Evolutionary conservation across 23 tunicate genomes (phyloP).

Genomic region (Clavelina lepadiformis): DNA sequence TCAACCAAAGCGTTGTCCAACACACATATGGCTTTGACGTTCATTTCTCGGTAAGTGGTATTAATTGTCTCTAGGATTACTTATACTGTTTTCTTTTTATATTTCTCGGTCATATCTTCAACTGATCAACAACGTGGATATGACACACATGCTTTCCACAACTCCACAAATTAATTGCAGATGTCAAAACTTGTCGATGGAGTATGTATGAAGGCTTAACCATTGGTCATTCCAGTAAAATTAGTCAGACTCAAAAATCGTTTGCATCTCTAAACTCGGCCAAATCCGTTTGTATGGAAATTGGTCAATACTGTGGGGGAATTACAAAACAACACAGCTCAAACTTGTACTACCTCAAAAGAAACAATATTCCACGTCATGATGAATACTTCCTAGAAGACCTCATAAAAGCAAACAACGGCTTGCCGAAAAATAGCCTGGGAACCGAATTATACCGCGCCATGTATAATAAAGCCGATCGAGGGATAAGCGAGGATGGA

Average conservation of each 20-base stretch:
- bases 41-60: slow-evolving; percentile 51
- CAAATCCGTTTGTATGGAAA: slow-evolving; percentile 22
- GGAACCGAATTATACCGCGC: slow-evolving; percentile 38
- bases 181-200: slow-evolving; percentile 28
- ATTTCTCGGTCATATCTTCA: slow-evolving; percentile 4
- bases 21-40: slow-evolving; percentile 53
- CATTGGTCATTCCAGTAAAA: slow-evolving; percentile 10
- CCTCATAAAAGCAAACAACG: slow-evolving; percentile 10
- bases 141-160: no score
- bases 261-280: slow-evolving; percentile 12
- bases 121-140: no score
- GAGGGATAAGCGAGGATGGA: neutral
- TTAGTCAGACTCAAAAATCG: slow-evolving; percentile 8
- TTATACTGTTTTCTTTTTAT: neutral
- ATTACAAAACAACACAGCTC: slow-evolving; percentile 16
- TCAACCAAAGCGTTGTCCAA: neutral
- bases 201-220: slow-evolving; percentile 7
- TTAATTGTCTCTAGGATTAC: neutral
- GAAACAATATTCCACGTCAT: slow-evolving; percentile 28
- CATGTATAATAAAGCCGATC: slow-evolving; percentile 2
- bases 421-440: slow-evolving; percentile 26
- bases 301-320: slow-evolving; percentile 26
- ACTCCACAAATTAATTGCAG: no score
- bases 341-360: slow-evolving; percentile 13
- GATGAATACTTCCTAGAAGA: slow-evolving; percentile 18